Evolutionary conservation across 2,797 vertebrate genomes (phyloP).

Genomic region (Apodemus agrarius): DNA sequence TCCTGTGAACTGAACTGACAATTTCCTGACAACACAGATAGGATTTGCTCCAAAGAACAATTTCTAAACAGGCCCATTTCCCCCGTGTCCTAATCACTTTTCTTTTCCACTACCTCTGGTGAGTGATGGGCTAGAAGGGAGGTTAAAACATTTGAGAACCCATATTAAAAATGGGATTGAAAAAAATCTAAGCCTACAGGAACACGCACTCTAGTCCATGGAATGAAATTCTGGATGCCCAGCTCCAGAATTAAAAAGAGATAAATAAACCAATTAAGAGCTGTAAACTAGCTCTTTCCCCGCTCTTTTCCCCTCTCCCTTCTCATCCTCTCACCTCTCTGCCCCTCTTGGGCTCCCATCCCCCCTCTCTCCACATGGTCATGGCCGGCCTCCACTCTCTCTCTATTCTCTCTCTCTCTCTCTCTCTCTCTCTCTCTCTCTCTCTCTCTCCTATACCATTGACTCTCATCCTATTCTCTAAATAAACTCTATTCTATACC

Average conservation of each 20-base stretch:
- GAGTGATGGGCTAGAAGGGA: background rate
- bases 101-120: background rate
- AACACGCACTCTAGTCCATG: background rate
- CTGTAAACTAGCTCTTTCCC: background rate
- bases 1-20: background rate
- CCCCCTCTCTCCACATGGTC: too few species aligned
- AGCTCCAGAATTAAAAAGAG: constrained; percentile 9
- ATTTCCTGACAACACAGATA: background rate
- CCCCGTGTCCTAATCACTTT: background rate
- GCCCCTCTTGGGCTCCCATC: too few species aligned
- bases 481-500: too few species aligned
- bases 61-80: background rate
- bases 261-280: background rate
- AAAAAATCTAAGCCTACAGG: background rate
- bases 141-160: background rate
- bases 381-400: too few species aligned
- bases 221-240: background rate
- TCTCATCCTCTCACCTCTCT: too few species aligned
- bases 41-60: background rate
- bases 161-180: background rate
- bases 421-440: too few species aligned
- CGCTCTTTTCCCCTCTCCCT: too few species aligned
- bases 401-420: too few species aligned
- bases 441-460: too few species aligned
- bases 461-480: too few species aligned